A percentile compares a stretch with the other conserved stretches of the same genome.
Evolutionary conservation across 2,113 vertebrate genomes (phyloP).

Genomic region (Leptobrachium leishanense): DNA sequence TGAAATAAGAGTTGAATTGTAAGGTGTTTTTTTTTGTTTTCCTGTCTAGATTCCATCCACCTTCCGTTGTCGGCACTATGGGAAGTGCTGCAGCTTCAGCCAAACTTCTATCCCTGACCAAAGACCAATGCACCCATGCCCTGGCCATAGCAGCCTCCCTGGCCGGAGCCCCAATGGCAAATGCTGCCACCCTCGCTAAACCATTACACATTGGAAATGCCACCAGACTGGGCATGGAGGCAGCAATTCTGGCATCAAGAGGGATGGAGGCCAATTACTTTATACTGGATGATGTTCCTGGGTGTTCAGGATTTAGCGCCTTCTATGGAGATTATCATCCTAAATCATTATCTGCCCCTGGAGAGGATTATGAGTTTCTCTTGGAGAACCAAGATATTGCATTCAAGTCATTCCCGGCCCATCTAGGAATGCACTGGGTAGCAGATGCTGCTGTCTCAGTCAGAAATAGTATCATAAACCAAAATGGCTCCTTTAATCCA

Average conservation of each 20-base stretch:
- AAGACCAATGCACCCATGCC: constrained; percentile 70
- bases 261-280: constrained; percentile 77
- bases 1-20: too few relatives aligned
- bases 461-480: constrained; percentile 69
- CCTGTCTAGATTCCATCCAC: constrained; percentile 80
- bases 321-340: constrained; percentile 80
- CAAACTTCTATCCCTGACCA: constrained; percentile 72
- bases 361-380: constrained; percentile 67
- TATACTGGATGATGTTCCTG: constrained; percentile 74
- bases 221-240: constrained; percentile 79
- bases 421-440: constrained; percentile 90
- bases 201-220: constrained; percentile 83
- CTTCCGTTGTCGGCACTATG: constrained; percentile 83
- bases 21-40: neutral
- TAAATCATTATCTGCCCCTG: constrained; percentile 56
- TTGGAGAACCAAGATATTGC: constrained; percentile 83
- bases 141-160: constrained; percentile 82
- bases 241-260: constrained; percentile 76
- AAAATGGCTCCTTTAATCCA: constrained; percentile 61
- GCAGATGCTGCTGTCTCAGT: constrained; percentile 76
- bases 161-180: constrained; percentile 86
- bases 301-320: constrained; percentile 79
- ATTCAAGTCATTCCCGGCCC: constrained; percentile 86
- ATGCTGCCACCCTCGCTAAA: constrained; percentile 85
- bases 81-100: constrained; percentile 81